phyloP scores from a whole-genome alignment of 2,113 vertebrate genomes.

The Dermatemys mawii region DNA sequence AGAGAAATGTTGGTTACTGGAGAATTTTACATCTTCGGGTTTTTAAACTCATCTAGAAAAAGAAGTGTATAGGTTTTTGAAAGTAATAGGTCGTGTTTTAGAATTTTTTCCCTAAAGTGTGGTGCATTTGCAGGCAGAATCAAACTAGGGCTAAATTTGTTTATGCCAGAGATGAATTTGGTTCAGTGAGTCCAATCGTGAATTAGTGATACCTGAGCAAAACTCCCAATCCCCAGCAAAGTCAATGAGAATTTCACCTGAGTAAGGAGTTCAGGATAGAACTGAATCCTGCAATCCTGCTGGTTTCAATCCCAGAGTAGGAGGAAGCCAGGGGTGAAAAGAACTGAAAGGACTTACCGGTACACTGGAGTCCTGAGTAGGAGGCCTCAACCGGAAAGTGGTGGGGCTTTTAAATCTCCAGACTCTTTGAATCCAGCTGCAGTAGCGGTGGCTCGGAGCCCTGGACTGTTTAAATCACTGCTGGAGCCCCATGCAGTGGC shows the following conservation, averaged over 20 bases:
- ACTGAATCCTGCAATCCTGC: neutral
- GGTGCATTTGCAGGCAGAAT: neutral
- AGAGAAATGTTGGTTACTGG: neutral
- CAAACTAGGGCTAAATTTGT: neutral
- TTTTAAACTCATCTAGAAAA: neutral
- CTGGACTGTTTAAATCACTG: too few relatives aligned
- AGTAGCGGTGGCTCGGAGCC: too few relatives aligned
- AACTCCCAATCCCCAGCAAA: neutral
- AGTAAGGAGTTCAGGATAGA: neutral
- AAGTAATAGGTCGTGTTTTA: neutral
- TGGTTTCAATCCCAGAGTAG: neutral
- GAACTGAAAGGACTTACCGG: too few relatives aligned
- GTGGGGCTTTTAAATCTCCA: too few relatives aligned
- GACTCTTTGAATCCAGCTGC: too few relatives aligned
- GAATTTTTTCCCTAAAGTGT: neutral
- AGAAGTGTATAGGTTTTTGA: neutral
- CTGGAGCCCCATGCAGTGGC: too few relatives aligned
- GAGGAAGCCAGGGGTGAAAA: neutral
- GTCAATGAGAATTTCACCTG: neutral
- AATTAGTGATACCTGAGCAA: neutral
- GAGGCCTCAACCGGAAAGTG: too few relatives aligned
- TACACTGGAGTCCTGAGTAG: too few relatives aligned
- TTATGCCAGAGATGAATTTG: neutral
- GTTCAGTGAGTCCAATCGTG: neutral
- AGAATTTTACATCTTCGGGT: neutral